phyloP scores from a whole-genome alignment of 1,140 invertebrate species.

The Pararge aegeria region DNA sequence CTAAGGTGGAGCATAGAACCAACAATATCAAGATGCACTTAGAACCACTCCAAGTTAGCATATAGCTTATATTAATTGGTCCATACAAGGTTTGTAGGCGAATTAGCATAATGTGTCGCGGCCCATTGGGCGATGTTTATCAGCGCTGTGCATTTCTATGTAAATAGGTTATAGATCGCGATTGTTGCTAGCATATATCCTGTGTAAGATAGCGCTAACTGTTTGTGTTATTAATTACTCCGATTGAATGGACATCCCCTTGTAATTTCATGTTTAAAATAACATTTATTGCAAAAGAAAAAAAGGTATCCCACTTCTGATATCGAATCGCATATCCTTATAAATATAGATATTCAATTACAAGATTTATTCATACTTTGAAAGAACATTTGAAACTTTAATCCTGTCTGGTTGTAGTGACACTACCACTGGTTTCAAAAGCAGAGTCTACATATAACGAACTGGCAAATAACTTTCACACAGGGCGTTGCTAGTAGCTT shows the following conservation, averaged over 20 bases:
- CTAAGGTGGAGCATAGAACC: neutral
- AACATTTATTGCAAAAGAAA: no score
- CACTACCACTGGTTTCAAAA: no score
- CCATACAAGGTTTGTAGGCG: slow-evolving; percentile 22
- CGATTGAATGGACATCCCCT: slow-evolving; percentile 30
- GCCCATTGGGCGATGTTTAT: slow-evolving; percentile 40
- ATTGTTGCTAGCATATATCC: slow-evolving; percentile 32
- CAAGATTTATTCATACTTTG: no score
- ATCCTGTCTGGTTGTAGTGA: no score
- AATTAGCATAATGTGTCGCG: slow-evolving; percentile 39
- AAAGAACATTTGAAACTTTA: no score
- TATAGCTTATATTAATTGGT: slow-evolving; percentile 23
- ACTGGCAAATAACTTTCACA: no score
- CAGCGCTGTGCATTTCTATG: slow-evolving; percentile 38
- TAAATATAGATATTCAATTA: no score
- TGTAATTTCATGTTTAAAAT: no score
- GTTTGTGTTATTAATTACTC: slow-evolving; percentile 32
- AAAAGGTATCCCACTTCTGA: no score
- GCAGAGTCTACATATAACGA: no score
- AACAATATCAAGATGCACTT: slow-evolving; percentile 1
- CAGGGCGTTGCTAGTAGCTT: no score
- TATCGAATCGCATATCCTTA: no score
- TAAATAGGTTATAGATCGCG: slow-evolving; percentile 34
- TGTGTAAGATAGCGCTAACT: slow-evolving; percentile 27
- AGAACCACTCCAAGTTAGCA: neutral